Evolutionary conservation across 2,888 invertebrate genomes (phyloP), one percentile per base, ranked within the genome.

Genomic region (Sphaeridia pumilis): DNA sequence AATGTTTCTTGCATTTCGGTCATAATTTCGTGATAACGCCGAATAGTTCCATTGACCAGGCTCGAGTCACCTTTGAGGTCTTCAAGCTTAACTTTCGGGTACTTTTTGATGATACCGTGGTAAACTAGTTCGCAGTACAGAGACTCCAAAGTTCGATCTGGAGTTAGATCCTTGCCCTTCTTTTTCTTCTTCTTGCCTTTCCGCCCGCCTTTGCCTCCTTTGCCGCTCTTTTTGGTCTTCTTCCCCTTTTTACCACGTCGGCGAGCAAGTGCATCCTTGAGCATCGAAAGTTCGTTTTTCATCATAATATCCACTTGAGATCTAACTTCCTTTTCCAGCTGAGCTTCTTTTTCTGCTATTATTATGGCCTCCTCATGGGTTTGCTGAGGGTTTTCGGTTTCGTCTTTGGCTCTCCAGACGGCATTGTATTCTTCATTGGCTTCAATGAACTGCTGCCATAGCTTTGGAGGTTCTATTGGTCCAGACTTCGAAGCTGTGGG

Each of bases 151-250:
- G 87, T 85, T 69, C 92, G 77, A 68, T 94, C 93, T 0, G 76
- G 78, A 0, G 94, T 94, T 46, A 94, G 73, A 72, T 94, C 93
- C 70, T 93, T 93, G 67, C 92, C 90, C 70, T 89, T 90, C 70
- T 88, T 90, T 58, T 71, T 72, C 73, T 87, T 90, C 70, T 92
- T 92, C 61, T 79, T 81, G 67, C 93, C 93, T 66, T 92, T 92
- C 0, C 85, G 84, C 25, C 84, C 82, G 14, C 84, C 78, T 31
- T 84, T 77, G 25, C 63, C 61, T 27, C 61, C 61, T n/a, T 60
- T 54, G 14, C 57, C 49, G 17, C 63, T 58, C 10, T 55, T 57
- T 1, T 81, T 75, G 72, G 86, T 80, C 45, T 65, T 66, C 34
- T 78, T 54, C 12, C 49, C 46, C 49, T 53, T 55, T 41, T 59